phyloP scores from a whole-genome alignment of 37 sponge, comb jelly and placozoan genomes.

The Hormiphora californensis region DNA sequence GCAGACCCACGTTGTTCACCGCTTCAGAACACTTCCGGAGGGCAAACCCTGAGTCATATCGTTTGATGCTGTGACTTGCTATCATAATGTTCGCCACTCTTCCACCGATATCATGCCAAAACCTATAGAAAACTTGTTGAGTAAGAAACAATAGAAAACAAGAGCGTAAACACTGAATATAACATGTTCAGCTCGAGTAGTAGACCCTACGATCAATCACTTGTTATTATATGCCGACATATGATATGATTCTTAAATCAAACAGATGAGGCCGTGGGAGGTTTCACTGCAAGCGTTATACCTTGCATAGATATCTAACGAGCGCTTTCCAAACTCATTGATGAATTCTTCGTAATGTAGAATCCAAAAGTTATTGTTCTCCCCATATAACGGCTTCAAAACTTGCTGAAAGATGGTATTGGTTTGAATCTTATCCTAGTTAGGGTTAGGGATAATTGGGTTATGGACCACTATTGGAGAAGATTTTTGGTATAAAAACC shows the following conservation, averaged over 20 bases:
- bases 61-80: neutral
- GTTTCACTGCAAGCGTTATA: neutral
- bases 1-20: neutral
- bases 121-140: neutral
- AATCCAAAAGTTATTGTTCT: neutral
- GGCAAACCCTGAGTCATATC: neutral
- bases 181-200: no score
- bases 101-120: neutral
- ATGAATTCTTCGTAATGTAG: neutral
- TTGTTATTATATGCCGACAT: no score
- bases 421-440: no score
- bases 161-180: no score
- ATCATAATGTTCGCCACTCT: neutral
- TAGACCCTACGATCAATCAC: no score
- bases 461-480: no score
- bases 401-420: slow-evolving; percentile 43
- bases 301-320: slow-evolving; percentile 8
- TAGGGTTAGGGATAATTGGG: no score
- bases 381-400: neutral
- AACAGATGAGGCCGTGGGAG: neutral
- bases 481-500: no score
- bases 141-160: no score
- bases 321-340: neutral
- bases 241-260: neutral
- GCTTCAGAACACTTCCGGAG: neutral